Percentiles rank a stretch among this genome's conserved stretches.
phyloP scores from a whole-genome alignment of 2,113 vertebrate genomes.

The Elephas maximus region DNA sequence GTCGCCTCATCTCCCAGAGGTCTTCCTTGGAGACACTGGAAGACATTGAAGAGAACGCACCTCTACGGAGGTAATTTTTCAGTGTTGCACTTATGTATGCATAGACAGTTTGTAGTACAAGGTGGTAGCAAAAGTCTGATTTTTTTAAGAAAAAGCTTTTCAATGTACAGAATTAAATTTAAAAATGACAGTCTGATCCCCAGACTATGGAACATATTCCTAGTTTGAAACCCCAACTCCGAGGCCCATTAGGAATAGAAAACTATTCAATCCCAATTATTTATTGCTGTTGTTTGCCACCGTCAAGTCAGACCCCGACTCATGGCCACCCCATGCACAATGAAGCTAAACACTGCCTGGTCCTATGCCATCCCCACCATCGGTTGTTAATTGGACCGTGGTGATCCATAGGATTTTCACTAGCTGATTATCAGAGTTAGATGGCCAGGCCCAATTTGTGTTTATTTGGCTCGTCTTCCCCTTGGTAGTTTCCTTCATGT shows the following conservation, averaged over 20 bases:
- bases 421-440: background rate
- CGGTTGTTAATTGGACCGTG: too few species aligned
- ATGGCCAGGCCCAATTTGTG: background rate
- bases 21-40: slow-evolving; percentile 99
- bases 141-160: background rate
- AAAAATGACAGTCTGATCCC: background rate
- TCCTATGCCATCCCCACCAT: too few species aligned
- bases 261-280: background rate
- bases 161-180: slow-evolving; percentile 28
- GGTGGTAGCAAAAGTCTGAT: background rate
- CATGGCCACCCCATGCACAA: too few species aligned
- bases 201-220: background rate
- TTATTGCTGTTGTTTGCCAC: background rate
- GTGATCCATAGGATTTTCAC: background rate
- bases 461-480: background rate
- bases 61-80: slow-evolving; percentile 94
- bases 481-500: background rate
- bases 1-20: slow-evolving; percentile 97
- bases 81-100: rapidly evolving
- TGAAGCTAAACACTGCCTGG: too few species aligned
- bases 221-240: background rate
- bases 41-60: slow-evolving; percentile 99
- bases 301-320: background rate
- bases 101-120: too few species aligned
- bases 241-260: background rate